Conservation (phyloP, 2,888 invertebrate species). For the Agrochola macilenta region DNA sequence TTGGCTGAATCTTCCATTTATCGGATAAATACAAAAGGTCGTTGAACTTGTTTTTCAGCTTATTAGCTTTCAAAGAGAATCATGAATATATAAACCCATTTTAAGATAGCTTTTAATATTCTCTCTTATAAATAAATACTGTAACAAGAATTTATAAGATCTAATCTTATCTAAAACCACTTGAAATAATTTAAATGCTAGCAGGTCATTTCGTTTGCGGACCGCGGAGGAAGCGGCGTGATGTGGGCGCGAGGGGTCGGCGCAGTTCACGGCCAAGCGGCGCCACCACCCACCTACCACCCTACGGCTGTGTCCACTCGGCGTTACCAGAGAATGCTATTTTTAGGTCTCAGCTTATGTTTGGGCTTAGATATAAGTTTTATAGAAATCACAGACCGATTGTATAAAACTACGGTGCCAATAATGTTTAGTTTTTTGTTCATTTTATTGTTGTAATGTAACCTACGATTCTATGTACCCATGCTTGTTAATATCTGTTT, state of each 20-base stretch:
- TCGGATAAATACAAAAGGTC: conserved; percentile 26
- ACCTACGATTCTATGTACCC: neutral
- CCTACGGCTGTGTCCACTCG: conserved; percentile 67
- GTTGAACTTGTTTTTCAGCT: conserved; percentile 26
- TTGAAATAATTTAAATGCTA: conserved; percentile 53
- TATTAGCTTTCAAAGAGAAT: neutral
- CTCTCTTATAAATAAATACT: conserved; percentile 10
- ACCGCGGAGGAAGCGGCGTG: conserved; percentile 60
- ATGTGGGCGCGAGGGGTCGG: conserved; percentile 80
- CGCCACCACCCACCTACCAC: conserved; percentile 62
- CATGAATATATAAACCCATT: neutral
- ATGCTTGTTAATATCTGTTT: neutral
- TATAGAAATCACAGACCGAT: neutral
- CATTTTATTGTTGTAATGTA: neutral
- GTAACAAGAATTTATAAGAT: conserved; percentile 8
- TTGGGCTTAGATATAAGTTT: conserved; percentile 3
- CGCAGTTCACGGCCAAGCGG: conserved; percentile 86
- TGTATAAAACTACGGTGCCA: neutral
- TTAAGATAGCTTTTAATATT: neutral
- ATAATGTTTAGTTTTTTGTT: neutral
- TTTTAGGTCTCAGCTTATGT: conserved; percentile 72
- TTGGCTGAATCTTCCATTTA: conserved; percentile 8
- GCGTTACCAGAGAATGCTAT: conserved; percentile 73
- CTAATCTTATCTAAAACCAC: conserved; percentile 20
- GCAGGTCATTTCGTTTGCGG: conserved; percentile 64